Base-by-base conservation (phyloP, 2,888 invertebrate genomes). In the Melinaea marsaeus region DNA sequence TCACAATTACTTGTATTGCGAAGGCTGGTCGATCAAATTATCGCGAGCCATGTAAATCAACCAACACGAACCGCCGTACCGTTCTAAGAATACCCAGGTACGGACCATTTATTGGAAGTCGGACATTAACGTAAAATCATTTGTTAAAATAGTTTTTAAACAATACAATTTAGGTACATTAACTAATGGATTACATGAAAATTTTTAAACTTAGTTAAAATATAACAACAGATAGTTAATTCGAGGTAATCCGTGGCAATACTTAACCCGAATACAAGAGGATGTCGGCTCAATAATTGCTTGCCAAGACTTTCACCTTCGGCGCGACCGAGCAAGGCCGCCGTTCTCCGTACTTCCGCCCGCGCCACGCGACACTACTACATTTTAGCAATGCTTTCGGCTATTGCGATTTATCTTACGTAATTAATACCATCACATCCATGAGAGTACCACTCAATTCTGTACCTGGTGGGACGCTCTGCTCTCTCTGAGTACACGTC, bases 231-330 rank as follows among this genome's bases (percentile, higher is more conserved):
- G n/a, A 55, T 55, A 35, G 45, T 9, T 45, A 47, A 37, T 2
- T 42, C 51, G n/a, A 62, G 57, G 42, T 42, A 42, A 65, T 55
- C 55, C 63, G 58, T 57, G 67, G 47, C 61, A 65, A 63, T 51
- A 62, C 64, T 67, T 72, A 71, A 67, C 69, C 71, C 69, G 69
- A 72, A 72, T 84, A 79, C 79, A 76, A 78, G 79, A 84, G 83
- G 86, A 85, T 85, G 84, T 77, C 77, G 79, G 87, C 86, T 86
- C 85, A 85, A 84, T 87, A 85, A 88, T 87, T 85, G 85, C 85
- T 76, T 77, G 84, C 78, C 82, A 83, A 88, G 88, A 89, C 90
- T 90, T 90, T 90, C 90, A 89, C 90, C 90, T 88, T 90, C 90
- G 85, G 78, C 81, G 85, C 84, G 79, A 81, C 80, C 81, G 79